Evolutionary conservation across 2,797 vertebrate species (phyloP), one percentile per base, ranked within the genome.

Genomic region (Clarias laeviceps): DNA sequence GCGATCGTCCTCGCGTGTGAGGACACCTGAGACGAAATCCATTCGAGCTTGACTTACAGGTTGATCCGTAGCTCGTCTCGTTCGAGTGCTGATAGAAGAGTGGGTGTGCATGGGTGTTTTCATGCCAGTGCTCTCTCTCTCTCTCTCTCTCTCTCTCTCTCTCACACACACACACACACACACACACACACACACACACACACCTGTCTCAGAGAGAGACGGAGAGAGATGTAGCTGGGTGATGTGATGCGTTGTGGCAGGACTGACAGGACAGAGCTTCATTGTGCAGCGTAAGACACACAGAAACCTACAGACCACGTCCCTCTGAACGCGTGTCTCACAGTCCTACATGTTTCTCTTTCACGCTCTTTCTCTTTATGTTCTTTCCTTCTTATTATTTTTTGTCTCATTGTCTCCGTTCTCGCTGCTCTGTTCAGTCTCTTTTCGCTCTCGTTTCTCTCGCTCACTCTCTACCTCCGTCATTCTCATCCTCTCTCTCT

Each of bases 161-260:
- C 40, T 9, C 40, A 1, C 8, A 9, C 40, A 45, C 40, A 45
- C 37, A 37, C 4, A 5, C 1, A 18, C 37, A 37, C 4, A 5
- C 1, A 22, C 8, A 45, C 45, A 50, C 45, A 50, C 45, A 50
- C 2, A 9, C 2, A 24, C 50, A 50, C 50, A 54, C 50, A 14
- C 12, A 54, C 50, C 50, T 54, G 50, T 22, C 20, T 22, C 20
- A 22, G 59, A 22, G 59, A 22, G 22, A 22, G 24, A 24, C 20
- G n/a, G 61, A 62, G 7, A 29, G 20, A 70, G 40, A 50, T 73
- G 24, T 50, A 73, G 29, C 24, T 73, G 5, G 14, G 40, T 73
- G 24, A 73, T 50, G 69, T 70, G 45, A 70, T 70, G 37, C 50
- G 24, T 50, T 73, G 40, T 73, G 37, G 32, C 66, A 66, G 65